Base-by-base conservation (phyloP, 2,888 invertebrate species). In the Watsonalla cultraria region DNA sequence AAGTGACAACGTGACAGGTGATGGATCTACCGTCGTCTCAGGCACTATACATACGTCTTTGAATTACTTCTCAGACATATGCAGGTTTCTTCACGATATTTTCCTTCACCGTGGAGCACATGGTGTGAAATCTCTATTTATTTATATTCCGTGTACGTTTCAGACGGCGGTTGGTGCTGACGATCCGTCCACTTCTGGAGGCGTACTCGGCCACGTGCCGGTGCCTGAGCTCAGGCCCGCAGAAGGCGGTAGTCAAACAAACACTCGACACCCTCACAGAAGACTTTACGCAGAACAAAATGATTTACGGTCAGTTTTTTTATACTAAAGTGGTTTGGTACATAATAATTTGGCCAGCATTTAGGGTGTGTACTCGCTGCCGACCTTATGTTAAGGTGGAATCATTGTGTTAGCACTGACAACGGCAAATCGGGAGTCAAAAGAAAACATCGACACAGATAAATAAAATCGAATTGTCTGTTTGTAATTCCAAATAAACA, bases 181-280 rank as follows among this genome's bases (percentile, higher is more conserved):
- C 95, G 2, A 72, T 96, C 46, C 92, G 94, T 47, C 96, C 97
- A 0, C 89, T 96, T 52, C 82, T 96, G 51, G 95, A 96, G 67
- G 94, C 95, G 6, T 97, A 97, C 79, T 86, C 93, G 46, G 90
- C 93, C 24, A 94, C 95, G 13, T 85, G 87, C 60, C 73, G 75
- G 6, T 57, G 64, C 15, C 45, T 86, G 0, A 54, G 90, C 56
- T 86, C 92, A 47, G 90, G 94, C 53, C 64, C 94, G 4, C 95
- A 96, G 84, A 92, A 92, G 56, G 94, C 94, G 46, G 87, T 96
- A 54, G 92, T 95, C 45, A 92, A 93, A 67, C 91, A 92, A 61
- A 91, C 95, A 45, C 89, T 96, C 13, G 91, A 92, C 56, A 92
- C 94, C 55, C 92, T 96, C 68, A 93, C 93, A 48, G 91, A 90